Evolutionary conservation across 2,113 vertebrate species (phyloP).

Genomic region (Phalacrocorax brasilianus): DNA sequence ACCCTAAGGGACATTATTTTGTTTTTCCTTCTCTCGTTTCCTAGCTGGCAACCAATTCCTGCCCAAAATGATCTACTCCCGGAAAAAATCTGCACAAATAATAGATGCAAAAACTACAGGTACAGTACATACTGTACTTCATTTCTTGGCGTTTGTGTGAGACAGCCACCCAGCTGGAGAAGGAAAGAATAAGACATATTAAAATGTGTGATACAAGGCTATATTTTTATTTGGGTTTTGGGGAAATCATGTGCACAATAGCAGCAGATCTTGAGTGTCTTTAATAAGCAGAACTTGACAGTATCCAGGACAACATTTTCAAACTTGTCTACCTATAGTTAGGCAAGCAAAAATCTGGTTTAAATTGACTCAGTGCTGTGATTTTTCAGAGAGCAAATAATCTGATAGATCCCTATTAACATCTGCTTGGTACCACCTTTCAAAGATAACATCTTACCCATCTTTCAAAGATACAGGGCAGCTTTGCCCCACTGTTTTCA

Average conservation of each 20-base stretch:
- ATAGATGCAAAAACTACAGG: constrained; percentile 50
- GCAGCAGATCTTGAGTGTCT: not conserved
- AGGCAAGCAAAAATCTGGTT: not conserved
- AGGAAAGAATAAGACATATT: not conserved
- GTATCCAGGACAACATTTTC: not conserved
- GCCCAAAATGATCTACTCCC: constrained; percentile 49
- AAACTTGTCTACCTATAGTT: not conserved
- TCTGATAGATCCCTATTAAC: not conserved
- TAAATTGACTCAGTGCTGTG: not conserved
- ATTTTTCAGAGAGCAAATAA: not conserved
- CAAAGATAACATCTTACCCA: not conserved
- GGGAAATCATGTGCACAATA: not conserved
- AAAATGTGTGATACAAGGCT: not conserved
- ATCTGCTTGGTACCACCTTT: not conserved
- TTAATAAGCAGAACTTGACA: not conserved
- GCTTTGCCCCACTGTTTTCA: not conserved
- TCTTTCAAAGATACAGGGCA: not conserved
- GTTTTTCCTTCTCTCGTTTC: constrained; percentile 57
- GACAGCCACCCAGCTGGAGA: not conserved
- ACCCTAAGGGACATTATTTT: constrained; percentile 62
- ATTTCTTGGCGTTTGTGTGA: constrained; percentile 40
- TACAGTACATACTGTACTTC: constrained; percentile 66
- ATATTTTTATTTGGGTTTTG: not conserved
- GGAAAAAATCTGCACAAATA: constrained; percentile 69
- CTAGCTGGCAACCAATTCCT: constrained; percentile 59